A percentile compares a stretch with the other conserved stretches of the same genome.
phyloP scores from a whole-genome alignment of 2,888 invertebrate species.

The Miltochrista miniata region DNA sequence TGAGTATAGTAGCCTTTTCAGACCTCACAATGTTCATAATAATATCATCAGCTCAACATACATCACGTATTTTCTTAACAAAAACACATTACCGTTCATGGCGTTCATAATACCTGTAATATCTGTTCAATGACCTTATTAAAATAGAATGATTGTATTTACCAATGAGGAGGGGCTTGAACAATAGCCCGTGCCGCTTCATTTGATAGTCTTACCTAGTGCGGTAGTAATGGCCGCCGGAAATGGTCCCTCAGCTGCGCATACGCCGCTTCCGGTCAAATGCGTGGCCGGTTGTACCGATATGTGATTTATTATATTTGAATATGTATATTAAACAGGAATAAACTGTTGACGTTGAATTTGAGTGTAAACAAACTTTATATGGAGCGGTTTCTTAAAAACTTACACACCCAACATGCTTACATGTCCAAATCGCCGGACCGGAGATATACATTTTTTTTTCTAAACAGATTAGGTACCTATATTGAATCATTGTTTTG shows the following conservation, averaged over 20 bases:
- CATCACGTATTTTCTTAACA: neutral
- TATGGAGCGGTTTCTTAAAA: too few relatives aligned
- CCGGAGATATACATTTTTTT: too few relatives aligned
- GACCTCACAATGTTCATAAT: too few relatives aligned
- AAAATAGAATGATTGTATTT: conserved; percentile 34
- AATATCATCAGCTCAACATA: too few relatives aligned
- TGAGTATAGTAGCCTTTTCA: too few relatives aligned
- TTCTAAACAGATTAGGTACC: too few relatives aligned
- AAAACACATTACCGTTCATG: conserved; percentile 3
- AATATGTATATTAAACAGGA: conserved; percentile 43
- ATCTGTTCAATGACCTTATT: conserved; percentile 62
- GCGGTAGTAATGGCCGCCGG: conserved; percentile 64
- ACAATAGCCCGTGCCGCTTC: conserved; percentile 71
- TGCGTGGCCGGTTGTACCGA: conserved; percentile 61
- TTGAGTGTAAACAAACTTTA: conserved; percentile 24
- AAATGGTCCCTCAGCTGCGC: conserved; percentile 62
- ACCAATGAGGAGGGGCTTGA: conserved; percentile 56
- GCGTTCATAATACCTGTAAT: conserved; percentile 20
- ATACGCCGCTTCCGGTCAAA: conserved; percentile 71
- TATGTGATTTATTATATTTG: conserved; percentile 52
- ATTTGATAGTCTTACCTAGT: conserved; percentile 63
- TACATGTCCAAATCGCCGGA: too few relatives aligned
- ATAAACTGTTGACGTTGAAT: conserved; percentile 19
- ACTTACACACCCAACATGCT: too few relatives aligned
- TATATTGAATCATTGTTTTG: too few relatives aligned